Conservation (phyloP, 2,888 invertebrate genomes). For the Callinectes sapidus region DNA sequence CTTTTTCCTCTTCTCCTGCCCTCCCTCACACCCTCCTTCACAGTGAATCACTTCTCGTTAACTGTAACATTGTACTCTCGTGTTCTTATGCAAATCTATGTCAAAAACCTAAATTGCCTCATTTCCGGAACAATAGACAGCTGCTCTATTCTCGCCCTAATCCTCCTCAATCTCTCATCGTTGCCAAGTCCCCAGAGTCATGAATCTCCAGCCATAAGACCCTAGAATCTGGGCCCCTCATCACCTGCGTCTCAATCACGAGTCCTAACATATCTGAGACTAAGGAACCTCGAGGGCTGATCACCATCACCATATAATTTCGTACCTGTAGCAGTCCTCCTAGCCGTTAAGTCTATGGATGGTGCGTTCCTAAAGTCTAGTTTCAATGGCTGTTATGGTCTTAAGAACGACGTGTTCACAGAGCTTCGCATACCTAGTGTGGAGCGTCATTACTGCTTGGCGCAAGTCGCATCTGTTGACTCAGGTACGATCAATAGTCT, state of each 20-base stretch:
- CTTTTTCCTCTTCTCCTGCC: neutral
- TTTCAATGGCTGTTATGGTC: neutral
- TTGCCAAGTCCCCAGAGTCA: neutral
- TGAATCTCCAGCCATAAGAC: neutral
- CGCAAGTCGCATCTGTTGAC: neutral
- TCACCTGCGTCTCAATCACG: neutral
- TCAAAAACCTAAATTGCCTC: slow-evolving; percentile 24
- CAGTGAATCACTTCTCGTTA: neutral
- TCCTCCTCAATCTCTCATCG: neutral
- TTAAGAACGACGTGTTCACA: neutral
- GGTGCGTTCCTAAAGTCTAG: neutral
- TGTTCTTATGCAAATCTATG: slow-evolving; percentile 19
- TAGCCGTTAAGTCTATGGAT: neutral
- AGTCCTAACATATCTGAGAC: neutral
- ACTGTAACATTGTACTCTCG: slow-evolving; percentile 30
- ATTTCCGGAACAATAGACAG: slow-evolving; percentile 19
- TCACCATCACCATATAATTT: slow-evolving; percentile 11
- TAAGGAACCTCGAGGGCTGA: neutral
- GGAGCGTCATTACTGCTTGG: neutral
- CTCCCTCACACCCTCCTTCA: neutral
- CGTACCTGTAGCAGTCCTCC: neutral
- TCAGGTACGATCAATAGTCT: neutral
- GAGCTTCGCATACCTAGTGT: neutral
- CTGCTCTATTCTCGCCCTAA: slow-evolving; percentile 3
- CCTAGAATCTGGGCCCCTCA: neutral